Conservation (phyloP, 2,797 vertebrate species). For the Phataginus tetradactyla region DNA sequence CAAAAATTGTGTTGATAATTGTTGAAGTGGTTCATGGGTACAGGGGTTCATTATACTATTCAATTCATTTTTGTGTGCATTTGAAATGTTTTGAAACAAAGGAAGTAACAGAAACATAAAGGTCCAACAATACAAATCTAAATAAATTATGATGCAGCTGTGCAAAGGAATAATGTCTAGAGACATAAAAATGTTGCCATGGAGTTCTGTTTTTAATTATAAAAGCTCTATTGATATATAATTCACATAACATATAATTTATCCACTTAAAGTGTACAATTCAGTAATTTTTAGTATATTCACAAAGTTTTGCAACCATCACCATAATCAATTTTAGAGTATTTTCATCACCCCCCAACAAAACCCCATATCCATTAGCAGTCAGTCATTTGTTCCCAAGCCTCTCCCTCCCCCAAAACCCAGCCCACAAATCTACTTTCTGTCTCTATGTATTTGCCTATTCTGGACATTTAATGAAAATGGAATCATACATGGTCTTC, state of each 20-base stretch:
- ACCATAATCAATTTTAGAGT: not conserved
- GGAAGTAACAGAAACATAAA: not conserved
- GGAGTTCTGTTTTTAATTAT: not conserved
- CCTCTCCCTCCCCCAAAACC: rapidly evolving
- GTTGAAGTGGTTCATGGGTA: constrained; percentile 1
- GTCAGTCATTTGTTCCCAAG: not conserved
- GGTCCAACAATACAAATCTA: constrained; percentile 11
- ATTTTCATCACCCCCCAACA: not conserved
- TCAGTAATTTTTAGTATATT: not conserved
- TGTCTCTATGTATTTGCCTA: not conserved
- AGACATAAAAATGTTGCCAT: constrained; percentile 24
- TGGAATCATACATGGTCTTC: not conserved
- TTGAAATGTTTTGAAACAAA: constrained; percentile 66
- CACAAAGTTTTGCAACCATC: not conserved
- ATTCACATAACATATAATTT: constrained; percentile 3
- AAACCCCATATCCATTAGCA: not conserved
- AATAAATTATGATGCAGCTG: constrained; percentile 27
- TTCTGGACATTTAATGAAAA: constrained; percentile 5
- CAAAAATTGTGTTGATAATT: constrained; percentile 8
- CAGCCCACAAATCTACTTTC: not conserved
- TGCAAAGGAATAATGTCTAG: constrained; percentile 11
- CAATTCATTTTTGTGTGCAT: not conserved
- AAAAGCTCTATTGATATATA: constrained; percentile 21
- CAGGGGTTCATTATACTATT: not conserved
- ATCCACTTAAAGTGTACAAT: not conserved